A percentile compares a stretch with the other conserved stretches of the same genome.
Evolutionary conservation across 2,888 invertebrate species (phyloP).

Genomic region (Choreutis nemorana): DNA sequence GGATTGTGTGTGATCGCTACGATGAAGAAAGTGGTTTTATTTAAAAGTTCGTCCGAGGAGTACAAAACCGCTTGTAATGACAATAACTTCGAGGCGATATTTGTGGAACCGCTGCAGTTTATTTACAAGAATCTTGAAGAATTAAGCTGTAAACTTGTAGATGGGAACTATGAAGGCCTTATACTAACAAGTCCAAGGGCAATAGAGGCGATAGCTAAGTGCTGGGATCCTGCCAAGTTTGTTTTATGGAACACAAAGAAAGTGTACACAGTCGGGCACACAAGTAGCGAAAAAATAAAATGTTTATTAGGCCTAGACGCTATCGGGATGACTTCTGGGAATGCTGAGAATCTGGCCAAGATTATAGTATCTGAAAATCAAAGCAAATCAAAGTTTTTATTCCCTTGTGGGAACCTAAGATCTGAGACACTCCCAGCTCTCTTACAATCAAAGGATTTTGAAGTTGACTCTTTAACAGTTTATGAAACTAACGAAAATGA

Average conservation of each 20-base stretch:
- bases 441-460: slow-evolving; percentile 23
- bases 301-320: slow-evolving; percentile 38
- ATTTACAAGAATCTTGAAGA: slow-evolving; percentile 22
- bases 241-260: slow-evolving; percentile 35
- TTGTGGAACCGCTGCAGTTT: slow-evolving; percentile 50
- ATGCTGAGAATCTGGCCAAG: slow-evolving; percentile 38
- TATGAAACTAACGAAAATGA: slow-evolving; percentile 52
- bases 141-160: slow-evolving; percentile 25
- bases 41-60: slow-evolving; percentile 48
- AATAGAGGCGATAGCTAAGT: slow-evolving; percentile 36
- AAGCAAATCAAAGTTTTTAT: slow-evolving; percentile 30
- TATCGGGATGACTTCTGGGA: slow-evolving; percentile 33
- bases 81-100: slow-evolving; percentile 31
- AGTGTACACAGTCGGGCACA: slow-evolving; percentile 44
- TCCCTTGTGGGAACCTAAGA: slow-evolving; percentile 47
- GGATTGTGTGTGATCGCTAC: too few relatives aligned
- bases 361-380: slow-evolving; percentile 31
- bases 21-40: slow-evolving; percentile 52
- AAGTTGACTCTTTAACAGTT: slow-evolving; percentile 36
- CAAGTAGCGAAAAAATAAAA: slow-evolving; percentile 30
- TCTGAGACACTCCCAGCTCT: slow-evolving; percentile 36
- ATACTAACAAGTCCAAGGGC: slow-evolving; percentile 48
- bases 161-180: slow-evolving; percentile 29
- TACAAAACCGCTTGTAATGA: slow-evolving; percentile 37
- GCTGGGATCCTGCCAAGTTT: slow-evolving; percentile 45